Evolutionary conservation across 2,113 vertebrate genomes (phyloP).

Genomic region (Cheirogaleus medius): DNA sequence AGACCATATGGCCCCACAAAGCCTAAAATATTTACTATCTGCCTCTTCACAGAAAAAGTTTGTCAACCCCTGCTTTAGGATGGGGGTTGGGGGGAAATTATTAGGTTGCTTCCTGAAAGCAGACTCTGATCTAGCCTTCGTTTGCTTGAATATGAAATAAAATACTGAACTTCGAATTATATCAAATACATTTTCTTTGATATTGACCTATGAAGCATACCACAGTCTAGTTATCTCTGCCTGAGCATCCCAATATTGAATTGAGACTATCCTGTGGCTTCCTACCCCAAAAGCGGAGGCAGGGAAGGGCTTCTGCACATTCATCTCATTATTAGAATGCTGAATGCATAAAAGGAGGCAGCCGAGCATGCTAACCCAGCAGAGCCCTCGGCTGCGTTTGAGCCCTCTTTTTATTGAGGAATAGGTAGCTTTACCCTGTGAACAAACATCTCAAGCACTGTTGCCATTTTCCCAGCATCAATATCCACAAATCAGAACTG

Average conservation of each 20-base stretch:
- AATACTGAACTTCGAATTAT: neutral
- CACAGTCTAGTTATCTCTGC: neutral
- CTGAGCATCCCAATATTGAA: neutral
- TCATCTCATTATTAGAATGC: neutral
- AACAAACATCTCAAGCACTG: neutral
- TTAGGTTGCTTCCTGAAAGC: neutral
- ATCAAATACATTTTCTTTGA: neutral
- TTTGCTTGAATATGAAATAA: neutral
- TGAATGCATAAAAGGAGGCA: neutral
- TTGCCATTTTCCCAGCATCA: conserved; percentile 9
- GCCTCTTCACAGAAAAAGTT: neutral
- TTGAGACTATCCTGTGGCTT: neutral
- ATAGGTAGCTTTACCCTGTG: neutral
- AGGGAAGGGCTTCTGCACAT: neutral
- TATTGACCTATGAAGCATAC: neutral
- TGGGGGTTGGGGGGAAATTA: neutral
- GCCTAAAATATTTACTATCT: neutral
- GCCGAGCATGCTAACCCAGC: neutral
- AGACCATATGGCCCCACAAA: neutral
- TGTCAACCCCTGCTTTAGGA: neutral
- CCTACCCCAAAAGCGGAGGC: neutral
- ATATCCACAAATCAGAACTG: neutral
- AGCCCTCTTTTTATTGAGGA: conserved; percentile 1
- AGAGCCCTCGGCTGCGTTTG: neutral
- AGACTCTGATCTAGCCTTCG: neutral